These are phyloP conservation scores for Trichonephila clavata DNA, from an alignment of 1,140 invertebrate species.

Conservation along the genomic window DNA sequence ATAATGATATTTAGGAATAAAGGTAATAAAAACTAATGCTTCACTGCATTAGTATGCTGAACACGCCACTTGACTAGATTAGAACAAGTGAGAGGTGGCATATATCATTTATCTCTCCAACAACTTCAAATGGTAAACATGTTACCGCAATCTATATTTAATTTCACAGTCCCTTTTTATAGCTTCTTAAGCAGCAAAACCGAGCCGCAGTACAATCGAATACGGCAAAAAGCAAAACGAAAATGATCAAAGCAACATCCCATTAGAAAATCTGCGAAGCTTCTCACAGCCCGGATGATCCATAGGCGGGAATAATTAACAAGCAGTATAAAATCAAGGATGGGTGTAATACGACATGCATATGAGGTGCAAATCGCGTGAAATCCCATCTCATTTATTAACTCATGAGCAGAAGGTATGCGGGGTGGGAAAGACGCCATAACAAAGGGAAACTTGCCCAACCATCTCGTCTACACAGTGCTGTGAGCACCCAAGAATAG, in stretches of 20 bases:
- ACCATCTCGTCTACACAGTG: neutral
- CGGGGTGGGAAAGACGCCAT: neutral
- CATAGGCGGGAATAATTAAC: slow-evolving; percentile 27
- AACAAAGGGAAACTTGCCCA: neutral
- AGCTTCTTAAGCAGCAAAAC: neutral
- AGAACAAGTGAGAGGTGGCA: too few species aligned
- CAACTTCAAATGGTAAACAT: too few species aligned
- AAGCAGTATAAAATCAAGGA: slow-evolving; percentile 55
- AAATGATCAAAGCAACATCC: neutral
- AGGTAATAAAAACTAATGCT: too few species aligned
- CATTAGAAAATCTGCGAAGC: neutral
- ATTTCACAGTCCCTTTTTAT: too few species aligned
- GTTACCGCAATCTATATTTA: too few species aligned
- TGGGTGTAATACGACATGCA: slow-evolving; percentile 17
- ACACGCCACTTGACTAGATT: too few species aligned
- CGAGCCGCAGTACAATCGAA: neutral
- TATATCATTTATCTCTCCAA: too few species aligned
- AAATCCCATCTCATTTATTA: slow-evolving; percentile 57
- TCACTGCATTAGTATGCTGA: too few species aligned
- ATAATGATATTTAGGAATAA: too few species aligned
- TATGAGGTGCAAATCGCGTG: slow-evolving; percentile 35
- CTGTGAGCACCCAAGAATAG: slow-evolving; percentile 7
- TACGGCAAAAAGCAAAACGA: neutral
- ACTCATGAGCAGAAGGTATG: neutral
- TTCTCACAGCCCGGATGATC: neutral